These are phyloP conservation scores for Oscheius myriophilus DNA, from an alignment of 2,888 invertebrate genomes.

Conservation along the genomic window DNA sequence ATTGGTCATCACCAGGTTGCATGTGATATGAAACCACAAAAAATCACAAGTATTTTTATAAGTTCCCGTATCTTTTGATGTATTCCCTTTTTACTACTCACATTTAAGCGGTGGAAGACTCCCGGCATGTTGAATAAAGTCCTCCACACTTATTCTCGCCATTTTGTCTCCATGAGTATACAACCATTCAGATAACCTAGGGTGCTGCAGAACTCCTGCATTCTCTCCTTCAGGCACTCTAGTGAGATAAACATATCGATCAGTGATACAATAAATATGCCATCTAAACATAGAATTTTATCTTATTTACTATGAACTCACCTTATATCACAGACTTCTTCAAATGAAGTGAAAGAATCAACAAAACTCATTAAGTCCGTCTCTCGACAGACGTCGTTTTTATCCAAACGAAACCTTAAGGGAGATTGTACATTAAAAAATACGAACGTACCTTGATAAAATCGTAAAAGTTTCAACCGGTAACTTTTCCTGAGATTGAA, in stretches of 20 bases:
- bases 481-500: neutral
- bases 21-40: too few relatives aligned
- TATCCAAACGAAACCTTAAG: conserved; percentile 28
- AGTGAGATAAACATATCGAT: conserved; percentile 41
- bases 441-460: conserved; percentile 38
- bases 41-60: too few relatives aligned
- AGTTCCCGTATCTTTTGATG: too few relatives aligned
- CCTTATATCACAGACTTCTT: conserved; percentile 27
- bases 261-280: conserved; percentile 46
- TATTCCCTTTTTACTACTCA: neutral
- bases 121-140: conserved; percentile 29
- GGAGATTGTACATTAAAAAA: neutral
- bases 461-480: conserved; percentile 40
- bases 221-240: conserved; percentile 28
- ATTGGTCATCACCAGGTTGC: too few relatives aligned
- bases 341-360: conserved; percentile 27
- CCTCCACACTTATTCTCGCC: conserved; percentile 38
- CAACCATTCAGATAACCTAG: conserved; percentile 32
- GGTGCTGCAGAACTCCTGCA: conserved; percentile 31
- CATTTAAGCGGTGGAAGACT: conserved; percentile 30
- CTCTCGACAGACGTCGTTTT: conserved; percentile 24
- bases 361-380: conserved; percentile 26
- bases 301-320: neutral
- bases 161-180: conserved; percentile 41
- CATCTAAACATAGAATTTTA: conserved; percentile 30